Conservation (phyloP, 2,888 invertebrate species). For the Caenorhabditis drosophilae region DNA sequence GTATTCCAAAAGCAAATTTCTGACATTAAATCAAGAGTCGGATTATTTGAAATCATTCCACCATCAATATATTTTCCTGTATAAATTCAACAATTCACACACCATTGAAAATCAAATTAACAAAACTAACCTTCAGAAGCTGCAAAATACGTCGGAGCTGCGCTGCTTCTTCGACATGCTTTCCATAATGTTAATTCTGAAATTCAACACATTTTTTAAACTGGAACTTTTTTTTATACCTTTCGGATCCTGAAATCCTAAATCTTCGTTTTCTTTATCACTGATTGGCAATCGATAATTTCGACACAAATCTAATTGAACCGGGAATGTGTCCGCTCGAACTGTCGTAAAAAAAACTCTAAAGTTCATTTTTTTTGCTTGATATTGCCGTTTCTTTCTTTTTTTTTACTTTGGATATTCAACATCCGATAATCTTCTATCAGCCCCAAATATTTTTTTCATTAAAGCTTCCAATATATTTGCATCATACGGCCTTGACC, state of each 20-base stretch:
- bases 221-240: no score
- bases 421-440: conserved; percentile 84
- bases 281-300: conserved; percentile 77
- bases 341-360: conserved; percentile 83
- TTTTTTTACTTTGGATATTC: conserved; percentile 76
- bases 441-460: conserved; percentile 82
- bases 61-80: conserved; percentile 62
- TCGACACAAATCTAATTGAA: conserved; percentile 89
- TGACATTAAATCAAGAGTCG: conserved; percentile 89
- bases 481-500: conserved; percentile 83
- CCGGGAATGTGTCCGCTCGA: conserved; percentile 88
- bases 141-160: conserved; percentile 92
- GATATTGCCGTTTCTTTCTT: neutral
- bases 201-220: no score
- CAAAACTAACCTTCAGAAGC: conserved; percentile 60
- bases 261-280: conserved; percentile 57
- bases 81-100: neutral
- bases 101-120: neutral
- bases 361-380: conserved; percentile 13
- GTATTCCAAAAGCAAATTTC: conserved; percentile 89
- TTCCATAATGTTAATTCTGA: conserved; percentile 84
- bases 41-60: conserved; percentile 86
- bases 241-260: conserved; percentile 60
- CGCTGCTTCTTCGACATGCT: conserved; percentile 90
- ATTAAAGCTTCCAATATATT: conserved; percentile 84